phyloP scores from a whole-genome alignment of 2,797 vertebrate species.

The Sphenodon punctatus region DNA sequence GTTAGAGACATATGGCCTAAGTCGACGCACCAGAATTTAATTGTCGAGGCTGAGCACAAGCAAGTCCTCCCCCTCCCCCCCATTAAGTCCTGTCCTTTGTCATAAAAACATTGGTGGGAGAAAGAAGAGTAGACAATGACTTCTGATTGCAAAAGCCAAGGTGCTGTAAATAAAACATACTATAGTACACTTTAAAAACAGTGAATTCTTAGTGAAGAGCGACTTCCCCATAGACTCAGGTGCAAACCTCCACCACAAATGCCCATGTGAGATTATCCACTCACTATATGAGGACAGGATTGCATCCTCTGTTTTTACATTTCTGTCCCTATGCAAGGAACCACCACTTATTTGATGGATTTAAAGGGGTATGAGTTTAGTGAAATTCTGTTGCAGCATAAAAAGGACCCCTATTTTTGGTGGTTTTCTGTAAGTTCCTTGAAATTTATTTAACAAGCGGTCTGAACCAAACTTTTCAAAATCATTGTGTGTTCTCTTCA shows the following conservation, averaged over 20 bases:
- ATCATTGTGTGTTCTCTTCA: rapidly evolving
- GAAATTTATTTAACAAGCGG: neutral
- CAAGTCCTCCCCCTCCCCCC: too few species aligned
- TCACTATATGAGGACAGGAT: too few species aligned
- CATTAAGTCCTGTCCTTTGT: too few species aligned
- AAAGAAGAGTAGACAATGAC: rapidly evolving
- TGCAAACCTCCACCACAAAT: too few species aligned
- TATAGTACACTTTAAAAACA: neutral
- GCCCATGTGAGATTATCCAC: too few species aligned
- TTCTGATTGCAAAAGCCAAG: neutral
- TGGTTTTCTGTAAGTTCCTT: rapidly evolving
- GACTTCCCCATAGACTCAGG: too few species aligned
- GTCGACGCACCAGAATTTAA: too few species aligned
- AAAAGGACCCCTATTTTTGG: neutral
- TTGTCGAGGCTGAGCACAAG: too few species aligned
- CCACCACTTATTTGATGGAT: neutral
- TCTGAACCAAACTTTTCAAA: rapidly evolving
- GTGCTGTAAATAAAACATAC: neutral
- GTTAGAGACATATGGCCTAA: too few species aligned
- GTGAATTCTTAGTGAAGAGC: constrained; percentile 9
- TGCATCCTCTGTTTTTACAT: neutral
- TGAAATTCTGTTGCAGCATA: rapidly evolving
- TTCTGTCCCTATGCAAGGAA: neutral
- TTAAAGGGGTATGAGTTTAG: neutral
- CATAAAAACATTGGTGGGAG: neutral